phyloP scores from a whole-genome alignment of 2,113 vertebrate species.

The Laticauda laticaudata region DNA sequence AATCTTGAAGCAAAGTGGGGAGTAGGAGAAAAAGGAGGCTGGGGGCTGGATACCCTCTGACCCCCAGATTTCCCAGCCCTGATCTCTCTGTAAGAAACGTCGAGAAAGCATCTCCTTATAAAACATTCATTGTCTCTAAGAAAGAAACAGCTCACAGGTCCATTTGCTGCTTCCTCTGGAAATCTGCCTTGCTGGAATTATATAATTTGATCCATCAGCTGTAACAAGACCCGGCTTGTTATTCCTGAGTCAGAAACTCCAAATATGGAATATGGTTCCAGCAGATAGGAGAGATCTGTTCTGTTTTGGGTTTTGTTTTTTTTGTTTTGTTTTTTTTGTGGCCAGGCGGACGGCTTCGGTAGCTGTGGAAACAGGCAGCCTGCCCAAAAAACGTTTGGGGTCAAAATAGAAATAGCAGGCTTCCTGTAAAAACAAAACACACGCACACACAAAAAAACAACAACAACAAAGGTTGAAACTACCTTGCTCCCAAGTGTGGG shows the following conservation, averaged over 20 bases:
- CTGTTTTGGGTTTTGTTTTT: neutral
- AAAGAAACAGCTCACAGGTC: neutral
- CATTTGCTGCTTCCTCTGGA: neutral
- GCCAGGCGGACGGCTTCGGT: slow-evolving; percentile 30
- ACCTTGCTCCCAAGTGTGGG: slow-evolving; percentile 40
- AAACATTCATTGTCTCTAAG: neutral
- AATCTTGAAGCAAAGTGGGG: neutral
- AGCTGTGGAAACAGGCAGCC: neutral
- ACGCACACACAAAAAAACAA: too few relatives aligned
- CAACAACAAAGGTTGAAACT: slow-evolving; percentile 33
- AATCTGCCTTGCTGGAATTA: neutral
- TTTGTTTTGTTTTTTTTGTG: neutral
- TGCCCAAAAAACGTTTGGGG: slow-evolving; percentile 44
- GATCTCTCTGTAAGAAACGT: neutral
- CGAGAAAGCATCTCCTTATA: neutral
- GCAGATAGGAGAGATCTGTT: neutral
- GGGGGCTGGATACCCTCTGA: neutral
- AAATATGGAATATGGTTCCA: neutral
- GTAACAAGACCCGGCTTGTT: neutral
- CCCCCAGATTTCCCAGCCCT: neutral
- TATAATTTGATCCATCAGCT: neutral
- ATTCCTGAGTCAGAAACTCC: neutral
- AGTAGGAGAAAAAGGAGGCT: neutral
- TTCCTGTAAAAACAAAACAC: slow-evolving; percentile 50
- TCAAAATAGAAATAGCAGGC: slow-evolving; percentile 53